Evolutionary conservation across 2,113 vertebrate species (phyloP), one percentile per base, ranked within the genome.

Genomic region (Agelaius tricolor): DNA sequence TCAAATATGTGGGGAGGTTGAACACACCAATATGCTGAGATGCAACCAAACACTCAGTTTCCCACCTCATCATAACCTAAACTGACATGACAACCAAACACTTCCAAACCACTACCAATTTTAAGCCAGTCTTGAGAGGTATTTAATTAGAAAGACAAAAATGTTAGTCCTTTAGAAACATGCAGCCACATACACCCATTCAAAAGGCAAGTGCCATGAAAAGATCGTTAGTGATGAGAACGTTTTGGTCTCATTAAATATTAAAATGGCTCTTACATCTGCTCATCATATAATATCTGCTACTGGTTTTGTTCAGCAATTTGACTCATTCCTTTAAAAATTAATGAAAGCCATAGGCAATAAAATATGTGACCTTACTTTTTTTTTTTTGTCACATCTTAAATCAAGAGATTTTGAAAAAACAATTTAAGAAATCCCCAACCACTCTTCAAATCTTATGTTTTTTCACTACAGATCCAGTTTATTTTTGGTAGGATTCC

Each of bases 191-290:
- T 65, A 72, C 41, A 81, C 65, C 20, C 41, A 31, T 83, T 94
- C 86, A 97, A 96, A 97, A 84, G 91, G 80, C 89, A 97, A 97
- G 89, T 76, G 88, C 92, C 95, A 97, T 96, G 97, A 98, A 96
- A 97, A 96, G 87, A 92, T 93, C 88, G 97, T 98, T 97, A 98
- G 97, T 96, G 97, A 96, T 96, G 93, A 96, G 95, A 98, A 96
- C 90, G 90, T 97, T 97, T 95, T 90, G 95, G 89, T 73, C 46
- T 96, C 97, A 98, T 99, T 81, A 98, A 98, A 98, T 98, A 98
- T 98, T 98, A 96, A 98, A 98, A 87, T 87, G 62, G 89, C 94
- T 98, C 94, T 98, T 94, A 96, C 83, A 88, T 83, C 61, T 96
- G 44, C 55, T 97, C 49, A 89, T 96, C 69, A 83, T 55, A 91